These are phyloP conservation scores for Pocota personata DNA, from an alignment of 2,888 invertebrate species.

Conservation along the genomic window DNA sequence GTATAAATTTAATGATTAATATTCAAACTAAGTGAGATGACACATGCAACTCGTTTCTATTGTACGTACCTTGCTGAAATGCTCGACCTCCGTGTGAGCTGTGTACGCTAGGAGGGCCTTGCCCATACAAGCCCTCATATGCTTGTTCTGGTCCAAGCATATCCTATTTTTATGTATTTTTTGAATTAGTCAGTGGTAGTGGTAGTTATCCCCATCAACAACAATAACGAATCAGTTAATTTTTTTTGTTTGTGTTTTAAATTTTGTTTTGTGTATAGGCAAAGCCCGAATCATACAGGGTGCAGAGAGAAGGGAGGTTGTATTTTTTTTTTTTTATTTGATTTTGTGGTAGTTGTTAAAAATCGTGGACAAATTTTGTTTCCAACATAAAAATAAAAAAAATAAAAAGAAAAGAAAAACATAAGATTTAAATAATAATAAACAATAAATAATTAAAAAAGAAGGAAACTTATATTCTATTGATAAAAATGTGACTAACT, in stretches of 20 bases:
- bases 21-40: conserved; percentile 67
- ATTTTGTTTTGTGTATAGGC: conserved; percentile 62
- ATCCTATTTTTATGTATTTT: conserved; percentile 79
- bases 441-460: conserved; percentile 20
- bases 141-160: conserved; percentile 94
- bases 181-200: conserved; percentile 68
- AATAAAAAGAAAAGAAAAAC: conserved; percentile 51
- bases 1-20: conserved; percentile 52
- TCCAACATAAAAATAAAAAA: conserved; percentile 74
- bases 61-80: conserved; percentile 93
- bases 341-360: conserved; percentile 72
- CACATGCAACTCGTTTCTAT: conserved; percentile 72
- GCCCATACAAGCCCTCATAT: conserved; percentile 96
- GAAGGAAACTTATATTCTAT: conserved; percentile 1
- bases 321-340: conserved; percentile 54
- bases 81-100: conserved; percentile 90
- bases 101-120: conserved; percentile 94
- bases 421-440: conserved; percentile 62
- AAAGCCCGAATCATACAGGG: conserved; percentile 74
- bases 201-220: conserved; percentile 61
- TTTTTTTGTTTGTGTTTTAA: conserved; percentile 36
- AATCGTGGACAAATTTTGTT: conserved; percentile 74
- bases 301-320: conserved; percentile 70
- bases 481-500: not conserved
- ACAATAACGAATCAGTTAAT: conserved; percentile 67